Percentiles rank a stretch among this genome's conserved stretches.
phyloP scores from a whole-genome alignment of 2,888 invertebrate genomes.

The Gnatocerus cornutus region DNA sequence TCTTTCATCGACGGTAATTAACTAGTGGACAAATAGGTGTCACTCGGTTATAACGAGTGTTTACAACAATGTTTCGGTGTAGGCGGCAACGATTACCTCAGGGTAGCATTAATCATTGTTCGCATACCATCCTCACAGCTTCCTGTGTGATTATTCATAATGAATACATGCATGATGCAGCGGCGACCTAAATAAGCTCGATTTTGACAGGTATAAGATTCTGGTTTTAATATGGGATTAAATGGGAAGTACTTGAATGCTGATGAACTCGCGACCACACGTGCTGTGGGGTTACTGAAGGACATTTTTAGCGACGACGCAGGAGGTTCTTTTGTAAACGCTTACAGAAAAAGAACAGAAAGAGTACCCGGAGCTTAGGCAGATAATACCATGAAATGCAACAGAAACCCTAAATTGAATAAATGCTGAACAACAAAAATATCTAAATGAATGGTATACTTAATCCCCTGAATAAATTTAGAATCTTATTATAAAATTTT shows the following conservation, averaged over 20 bases:
- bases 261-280: constrained; percentile 50
- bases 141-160: constrained; percentile 50
- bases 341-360: background rate
- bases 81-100: constrained; percentile 52
- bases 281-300: constrained; percentile 13
- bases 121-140: constrained; percentile 48
- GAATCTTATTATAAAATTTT: too few species aligned
- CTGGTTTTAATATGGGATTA: constrained; percentile 44
- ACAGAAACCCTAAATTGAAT: too few species aligned
- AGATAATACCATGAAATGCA: too few species aligned
- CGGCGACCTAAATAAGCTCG: constrained; percentile 42
- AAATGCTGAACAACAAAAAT: too few species aligned
- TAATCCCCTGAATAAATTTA: too few species aligned
- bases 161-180: constrained; percentile 42
- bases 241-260: constrained; percentile 40
- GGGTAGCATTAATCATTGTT: constrained; percentile 56
- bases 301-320: constrained; percentile 8
- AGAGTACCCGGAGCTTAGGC: too few species aligned
- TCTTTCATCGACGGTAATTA: constrained; percentile 51
- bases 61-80: constrained; percentile 40
- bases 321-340: background rate
- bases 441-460: too few species aligned
- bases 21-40: constrained; percentile 53
- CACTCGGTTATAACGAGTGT: constrained; percentile 52
- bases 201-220: constrained; percentile 48